Evolutionary conservation across 2,888 invertebrate genomes (phyloP).

Genomic region (Urechis unicinctus): DNA sequence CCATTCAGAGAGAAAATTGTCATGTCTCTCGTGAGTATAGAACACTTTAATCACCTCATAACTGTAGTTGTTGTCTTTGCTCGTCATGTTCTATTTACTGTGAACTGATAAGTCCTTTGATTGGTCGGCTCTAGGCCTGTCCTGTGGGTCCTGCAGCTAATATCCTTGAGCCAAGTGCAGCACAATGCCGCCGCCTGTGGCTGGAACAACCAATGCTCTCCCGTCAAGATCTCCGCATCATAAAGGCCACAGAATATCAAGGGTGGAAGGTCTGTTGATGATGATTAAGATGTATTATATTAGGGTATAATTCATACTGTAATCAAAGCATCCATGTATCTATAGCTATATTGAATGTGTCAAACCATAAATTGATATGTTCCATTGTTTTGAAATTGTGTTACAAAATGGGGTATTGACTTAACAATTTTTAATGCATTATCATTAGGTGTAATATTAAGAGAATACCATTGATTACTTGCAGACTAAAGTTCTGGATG

Average conservation of each 20-base stretch:
- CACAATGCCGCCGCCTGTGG: conserved; percentile 84
- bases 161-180: conserved; percentile 79
- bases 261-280: conserved; percentile 75
- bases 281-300: too few relatives aligned
- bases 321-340: too few relatives aligned
- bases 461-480: conserved; percentile 13
- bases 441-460: too few relatives aligned
- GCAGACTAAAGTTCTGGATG: conserved; percentile 75
- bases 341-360: too few relatives aligned
- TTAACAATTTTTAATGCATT: too few relatives aligned
- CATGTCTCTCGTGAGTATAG: conserved; percentile 78
- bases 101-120: background rate
- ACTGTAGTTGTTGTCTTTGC: background rate
- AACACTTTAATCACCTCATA: background rate
- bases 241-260: conserved; percentile 75
- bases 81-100: too few relatives aligned
- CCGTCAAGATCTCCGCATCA: conserved; percentile 77
- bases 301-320: too few relatives aligned
- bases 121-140: conserved; percentile 60
- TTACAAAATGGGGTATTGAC: too few relatives aligned
- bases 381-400: too few relatives aligned
- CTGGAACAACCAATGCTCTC: conserved; percentile 91
- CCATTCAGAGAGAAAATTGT: conserved; percentile 98
- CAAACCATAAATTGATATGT: too few relatives aligned
- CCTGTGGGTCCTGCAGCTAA: conserved; percentile 96